Base-by-base conservation (phyloP, 2,113 vertebrate species). In the Prionailurus viverrinus region DNA sequence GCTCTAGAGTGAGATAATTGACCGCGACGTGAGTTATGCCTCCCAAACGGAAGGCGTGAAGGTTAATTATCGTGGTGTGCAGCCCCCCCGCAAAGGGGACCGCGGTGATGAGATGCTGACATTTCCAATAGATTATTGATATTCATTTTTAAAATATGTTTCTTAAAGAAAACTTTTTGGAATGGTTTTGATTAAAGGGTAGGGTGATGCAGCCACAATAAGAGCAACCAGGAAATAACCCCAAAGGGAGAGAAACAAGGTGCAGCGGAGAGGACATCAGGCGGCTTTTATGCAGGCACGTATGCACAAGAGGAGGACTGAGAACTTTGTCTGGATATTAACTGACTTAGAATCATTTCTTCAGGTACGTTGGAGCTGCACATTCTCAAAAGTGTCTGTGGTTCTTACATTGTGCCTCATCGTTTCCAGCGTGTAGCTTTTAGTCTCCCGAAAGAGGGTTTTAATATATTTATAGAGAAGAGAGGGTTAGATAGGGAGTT, bases 1-100 rank as follows among this genome's bases (percentile, higher is more conserved):
- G 78, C 91, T 98, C 98, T 96, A 91, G 68, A 96, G 66, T 96
- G 98, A 98, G 97, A 98, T 89, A 98, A 97, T 0, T 31, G 97
- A 96, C 98, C 98, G 91, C 65, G 3, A 97, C 85, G 15, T 83
- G 88, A 98, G n/a, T 97, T 97, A 94, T 33, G 51, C 82, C 63
- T 84, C 88, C 94, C 96, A 71, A 97, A 97, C 86, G 58, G 12
- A 97, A 96, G 98, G 98, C 94, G 33, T 89, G 96, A 98, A 98
- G 97, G 97, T 96, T 98, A 97, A 98, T 0, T 1, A 93, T 98
- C 66, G 11, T 89, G 97, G 15, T 97, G 83, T 79, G 92, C 83
- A 97, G 97, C 87, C 92, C 94, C 94, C 86, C 89, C 94, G 96
- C 90, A 97, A 98, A 97, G 96, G 98, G 94, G 79, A 94, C 76